Evolutionary conservation across 2,888 invertebrate genomes (phyloP), one percentile per base, ranked within the genome.

Genomic region (Petrophora chlorosata): DNA sequence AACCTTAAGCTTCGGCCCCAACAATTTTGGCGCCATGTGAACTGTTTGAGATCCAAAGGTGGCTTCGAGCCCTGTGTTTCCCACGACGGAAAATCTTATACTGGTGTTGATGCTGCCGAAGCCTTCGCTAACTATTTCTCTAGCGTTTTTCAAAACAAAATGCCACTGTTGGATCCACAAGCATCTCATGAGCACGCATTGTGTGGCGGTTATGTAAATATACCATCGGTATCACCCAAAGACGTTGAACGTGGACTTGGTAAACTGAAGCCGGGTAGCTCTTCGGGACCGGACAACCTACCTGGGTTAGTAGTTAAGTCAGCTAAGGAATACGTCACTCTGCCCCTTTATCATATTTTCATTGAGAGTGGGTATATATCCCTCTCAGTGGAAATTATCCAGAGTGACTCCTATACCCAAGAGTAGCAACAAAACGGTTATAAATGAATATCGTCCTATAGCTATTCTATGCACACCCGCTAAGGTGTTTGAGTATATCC

Each of bases 351-450:
- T 4, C 17, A 28, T 13, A 39, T 39, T 13, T 13, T 28, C 38
- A 0, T n/a, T 39, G 3, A 8, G 5, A 4, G 29, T 2, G 28
- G 38, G 17, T 1, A 29, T 5, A 5, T 39, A 39, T n/a, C 38
- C 38, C 4, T n/a, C 17, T 0, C 28, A 39, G 17, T 39, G 38
- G 38, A 28, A 39, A 17, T 1, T 29, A n/a, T 39, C 38, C 5
- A 28, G 38, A 13, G 38, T 39, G 0, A 29, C 38, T 1, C 38
- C 38, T 12, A 29, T 39, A n/a, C 28, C 38, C 0, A 39, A 28
- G 10, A 29, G 8, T 3, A 4, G 7, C 10, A 16, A 29, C 5
- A 38, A 7, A 12, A 29, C 28, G 2, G 3, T 5, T 4, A 17
- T 29, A 3, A 29, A 39, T 0, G 19, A 29, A 12, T 19, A 39